Conservation (phyloP, 2,888 invertebrate species). For the Tridacna gigas region DNA sequence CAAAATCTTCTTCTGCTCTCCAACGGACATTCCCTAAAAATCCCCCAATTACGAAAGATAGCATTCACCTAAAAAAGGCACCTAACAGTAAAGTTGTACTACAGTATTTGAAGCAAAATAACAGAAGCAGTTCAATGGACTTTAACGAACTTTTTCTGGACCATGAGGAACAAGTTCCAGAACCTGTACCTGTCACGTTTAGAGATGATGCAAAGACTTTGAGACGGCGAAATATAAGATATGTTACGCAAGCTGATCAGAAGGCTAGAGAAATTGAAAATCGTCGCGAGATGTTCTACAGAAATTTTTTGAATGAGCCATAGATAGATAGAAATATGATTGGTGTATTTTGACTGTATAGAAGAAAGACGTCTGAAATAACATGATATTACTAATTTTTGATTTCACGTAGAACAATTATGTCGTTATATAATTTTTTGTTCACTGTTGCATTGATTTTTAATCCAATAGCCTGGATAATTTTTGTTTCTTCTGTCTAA, state of each 20-base stretch:
- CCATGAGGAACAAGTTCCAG: neutral
- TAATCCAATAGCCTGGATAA: too few relatives aligned
- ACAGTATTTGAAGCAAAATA: slow-evolving; percentile 21
- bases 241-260: neutral
- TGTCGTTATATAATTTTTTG: too few relatives aligned
- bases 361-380: too few relatives aligned
- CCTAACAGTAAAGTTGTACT: slow-evolving; percentile 39
- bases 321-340: neutral
- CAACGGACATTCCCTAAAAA: slow-evolving; percentile 17
- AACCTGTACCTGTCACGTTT: slow-evolving; percentile 44
- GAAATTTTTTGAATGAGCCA: neutral
- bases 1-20: slow-evolving; percentile 8
- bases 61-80: slow-evolving; percentile 29
- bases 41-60: slow-evolving; percentile 34
- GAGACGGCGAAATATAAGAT: slow-evolving; percentile 1
- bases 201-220: slow-evolving; percentile 18
- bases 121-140: slow-evolving; percentile 3
- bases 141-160: slow-evolving; percentile 29
- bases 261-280: neutral
- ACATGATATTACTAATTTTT: too few relatives aligned
- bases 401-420: too few relatives aligned
- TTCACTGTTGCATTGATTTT: too few relatives aligned
- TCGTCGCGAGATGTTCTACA: slow-evolving; percentile 1
- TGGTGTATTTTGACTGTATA: too few relatives aligned
- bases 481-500: too few relatives aligned